Evolutionary conservation across 2,797 vertebrate genomes (phyloP).

Genomic region (Pterois miles): DNA sequence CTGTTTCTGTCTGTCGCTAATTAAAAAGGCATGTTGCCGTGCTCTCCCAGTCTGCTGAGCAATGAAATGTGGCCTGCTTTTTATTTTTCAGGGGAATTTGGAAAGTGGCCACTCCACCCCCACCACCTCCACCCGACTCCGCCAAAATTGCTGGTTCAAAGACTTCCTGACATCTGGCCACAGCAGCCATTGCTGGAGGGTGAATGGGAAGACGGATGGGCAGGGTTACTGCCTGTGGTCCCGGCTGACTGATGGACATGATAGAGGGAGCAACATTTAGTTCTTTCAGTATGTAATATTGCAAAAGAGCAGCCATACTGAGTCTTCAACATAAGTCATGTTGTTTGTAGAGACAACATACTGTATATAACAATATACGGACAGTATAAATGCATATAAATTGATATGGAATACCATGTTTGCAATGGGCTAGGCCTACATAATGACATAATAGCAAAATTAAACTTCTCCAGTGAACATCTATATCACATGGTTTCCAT

Average conservation of each 20-base stretch:
- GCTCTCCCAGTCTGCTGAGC: neutral
- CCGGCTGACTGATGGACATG: neutral
- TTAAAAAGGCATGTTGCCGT: slow-evolving; percentile 28
- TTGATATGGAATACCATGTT: neutral
- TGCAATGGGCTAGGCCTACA: neutral
- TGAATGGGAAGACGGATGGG: neutral
- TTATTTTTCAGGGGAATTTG: slow-evolving; percentile 22
- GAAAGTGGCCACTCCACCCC: slow-evolving; percentile 12
- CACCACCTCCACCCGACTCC: neutral
- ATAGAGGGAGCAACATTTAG: neutral
- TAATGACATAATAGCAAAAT: neutral
- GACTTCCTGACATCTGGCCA: slow-evolving; percentile 50
- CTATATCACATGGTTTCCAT: neutral
- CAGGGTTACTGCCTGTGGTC: neutral
- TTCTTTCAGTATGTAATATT: neutral
- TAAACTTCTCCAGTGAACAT: neutral
- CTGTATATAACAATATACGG: no score
- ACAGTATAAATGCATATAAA: no score
- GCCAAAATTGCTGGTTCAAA: slow-evolving; percentile 31
- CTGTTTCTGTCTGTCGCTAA: slow-evolving; percentile 11
- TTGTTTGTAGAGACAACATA: neutral
- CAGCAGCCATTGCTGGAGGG: slow-evolving; percentile 4
- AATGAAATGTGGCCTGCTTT: slow-evolving; percentile 11
- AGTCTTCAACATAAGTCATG: neutral
- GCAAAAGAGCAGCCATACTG: neutral